phyloP scores from a whole-genome alignment of 1,140 invertebrate genomes.

The Drosophila kohkoa region DNA sequence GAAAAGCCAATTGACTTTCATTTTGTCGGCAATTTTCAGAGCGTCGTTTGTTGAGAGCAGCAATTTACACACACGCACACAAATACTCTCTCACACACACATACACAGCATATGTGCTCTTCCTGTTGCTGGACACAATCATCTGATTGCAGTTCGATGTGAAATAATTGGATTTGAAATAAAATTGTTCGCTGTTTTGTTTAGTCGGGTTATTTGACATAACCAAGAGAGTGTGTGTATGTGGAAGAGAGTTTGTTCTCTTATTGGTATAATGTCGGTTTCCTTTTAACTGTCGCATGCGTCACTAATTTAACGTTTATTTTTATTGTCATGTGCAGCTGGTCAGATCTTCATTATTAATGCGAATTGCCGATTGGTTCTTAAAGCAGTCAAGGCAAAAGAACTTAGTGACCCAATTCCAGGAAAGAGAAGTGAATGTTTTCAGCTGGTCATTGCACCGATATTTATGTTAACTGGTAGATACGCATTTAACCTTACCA shows the following conservation, averaged over 20 bases:
- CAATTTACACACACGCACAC: conserved; percentile 28
- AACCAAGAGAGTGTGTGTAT: conserved; percentile 20
- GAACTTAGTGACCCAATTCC: not conserved
- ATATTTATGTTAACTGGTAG: not conserved
- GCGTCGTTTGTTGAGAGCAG: conserved; percentile 52
- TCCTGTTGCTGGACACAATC: conserved; percentile 79
- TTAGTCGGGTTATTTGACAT: conserved; percentile 34
- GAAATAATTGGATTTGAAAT: conserved; percentile 84
- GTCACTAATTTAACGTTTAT: conserved; percentile 75
- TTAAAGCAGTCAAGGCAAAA: not conserved
- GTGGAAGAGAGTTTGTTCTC: conserved; percentile 10
- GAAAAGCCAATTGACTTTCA: conserved; percentile 81
- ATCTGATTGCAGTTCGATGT: conserved; percentile 81
- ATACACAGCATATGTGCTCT: conserved; percentile 15
- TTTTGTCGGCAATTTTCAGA: conserved; percentile 80
- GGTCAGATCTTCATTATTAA: conserved; percentile 47
- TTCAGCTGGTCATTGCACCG: not conserved
- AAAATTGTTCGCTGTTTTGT: conserved; percentile 73
- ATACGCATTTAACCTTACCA: not conserved
- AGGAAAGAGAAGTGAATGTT: not conserved
- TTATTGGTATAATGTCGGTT: conserved; percentile 65
- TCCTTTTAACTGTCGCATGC: conserved; percentile 61
- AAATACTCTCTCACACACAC: conserved; percentile 11
- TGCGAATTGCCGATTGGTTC: conserved; percentile 22
- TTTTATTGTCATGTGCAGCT: conserved; percentile 60